A percentile compares a stretch with the other conserved stretches of the same genome.
Evolutionary conservation across 1,140 invertebrate genomes (phyloP).

Genomic region (Hylaeus volcanicus): DNA sequence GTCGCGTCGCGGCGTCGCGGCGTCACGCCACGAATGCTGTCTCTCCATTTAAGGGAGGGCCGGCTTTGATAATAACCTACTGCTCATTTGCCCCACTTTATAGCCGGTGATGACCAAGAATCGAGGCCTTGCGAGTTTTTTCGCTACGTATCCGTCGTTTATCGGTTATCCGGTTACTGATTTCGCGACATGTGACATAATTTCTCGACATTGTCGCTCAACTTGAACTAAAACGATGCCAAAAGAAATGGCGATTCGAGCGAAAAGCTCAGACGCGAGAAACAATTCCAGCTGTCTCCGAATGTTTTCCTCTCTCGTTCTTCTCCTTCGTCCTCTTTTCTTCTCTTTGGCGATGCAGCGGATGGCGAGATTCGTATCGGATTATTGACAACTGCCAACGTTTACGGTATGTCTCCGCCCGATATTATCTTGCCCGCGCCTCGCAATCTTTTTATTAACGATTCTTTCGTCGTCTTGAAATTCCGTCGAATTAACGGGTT

Average conservation of each 20-base stretch:
- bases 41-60: conserved; percentile 66
- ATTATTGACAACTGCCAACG: not conserved
- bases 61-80: conserved; percentile 66
- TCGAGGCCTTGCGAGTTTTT: conserved; percentile 48
- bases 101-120: conserved; percentile 32
- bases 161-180: conserved; percentile 60
- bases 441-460: conserved; percentile 19
- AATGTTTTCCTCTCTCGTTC: conserved; percentile 31
- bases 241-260: conserved; percentile 38
- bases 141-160: conserved; percentile 28
- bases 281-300: conserved; percentile 39
- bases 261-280: not conserved
- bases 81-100: conserved; percentile 65
- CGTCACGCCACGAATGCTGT: conserved; percentile 62
- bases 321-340: conserved; percentile 30
- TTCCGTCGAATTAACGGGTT: not conserved
- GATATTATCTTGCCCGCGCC: not conserved
- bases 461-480: not conserved
- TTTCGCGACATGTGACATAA: conserved; percentile 52
- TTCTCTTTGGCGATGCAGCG: conserved; percentile 37
- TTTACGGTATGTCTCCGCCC: not conserved
- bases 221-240: not conserved
- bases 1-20: conserved; percentile 4
- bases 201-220: conserved; percentile 14
- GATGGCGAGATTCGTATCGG: conserved; percentile 26